Evolutionary conservation across 2,797 vertebrate genomes (phyloP), one percentile per base, ranked within the genome.

Genomic region (Hafferia zeledoni): DNA sequence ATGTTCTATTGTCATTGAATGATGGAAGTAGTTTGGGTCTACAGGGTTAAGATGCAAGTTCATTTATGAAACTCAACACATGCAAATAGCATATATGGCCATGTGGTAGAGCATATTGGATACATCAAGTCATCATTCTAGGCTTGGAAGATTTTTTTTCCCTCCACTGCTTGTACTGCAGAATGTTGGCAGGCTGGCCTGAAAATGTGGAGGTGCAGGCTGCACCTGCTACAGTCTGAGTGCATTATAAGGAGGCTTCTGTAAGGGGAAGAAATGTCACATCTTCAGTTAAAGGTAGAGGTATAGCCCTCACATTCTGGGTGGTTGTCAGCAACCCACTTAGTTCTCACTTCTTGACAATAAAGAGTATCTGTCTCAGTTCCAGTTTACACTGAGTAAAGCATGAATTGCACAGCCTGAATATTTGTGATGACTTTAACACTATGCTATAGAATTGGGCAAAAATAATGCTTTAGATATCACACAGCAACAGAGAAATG

Each of bases 31-130:
- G 39, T 52, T 69, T 63, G 24, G 5, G 6, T 60, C 33, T 91
- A 28, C 41, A 86, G 63, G 13, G 28, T 91, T 96, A 93, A 82
- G 78, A 23, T n/a, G 17, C 44, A 25, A 56, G 55, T 22, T 91
- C 63, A 13, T 75, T 91, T 91, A 46, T 72, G 80, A 84, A 63
- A 53, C 41, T 84, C 72, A 87, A 33, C 9, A 3, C 74, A 74
- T 79, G 52, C 88, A 86, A 56, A 65, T 52, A 90, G 55, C 80
- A 56, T 69, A 93, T 94, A 37, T 39, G 63, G 44, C 80, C 77
- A 74, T 90, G 90, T 95, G 83, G 52, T 41, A 5, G 77, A 93
- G 39, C 85, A 87, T 94, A 90, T 63, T 93, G 91, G 81, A 47
- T 87, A 39, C 41, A 85, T 93, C 91, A 94, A 39, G 39, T 65